Base-by-base conservation (phyloP, 2,888 invertebrate species). In the Lobophora halterata region DNA sequence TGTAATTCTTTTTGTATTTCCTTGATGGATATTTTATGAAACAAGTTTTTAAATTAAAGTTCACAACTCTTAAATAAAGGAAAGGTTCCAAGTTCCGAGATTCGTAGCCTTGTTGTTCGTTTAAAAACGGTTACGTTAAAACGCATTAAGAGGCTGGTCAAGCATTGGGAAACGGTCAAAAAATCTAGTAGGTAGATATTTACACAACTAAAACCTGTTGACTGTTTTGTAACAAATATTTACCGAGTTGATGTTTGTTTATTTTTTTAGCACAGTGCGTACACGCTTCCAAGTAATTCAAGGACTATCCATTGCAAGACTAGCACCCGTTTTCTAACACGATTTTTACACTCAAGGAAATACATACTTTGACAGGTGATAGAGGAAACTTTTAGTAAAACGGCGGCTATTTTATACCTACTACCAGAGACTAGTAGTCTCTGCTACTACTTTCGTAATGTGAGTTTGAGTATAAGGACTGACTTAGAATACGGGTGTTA, bases 121-220 rank as follows among this genome's bases (percentile, higher is more conserved):
- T 26, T 18, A 1, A 23, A 12, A 36, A 29, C 19, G 13, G 32
- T 34, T 29, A 43, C 30, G 27, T 34, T 37, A 9, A 25, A 27
- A 41, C 38, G 9, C 37, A 29, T 38, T 27, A 26, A 31, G 13
- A 36, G 24, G 14, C 29, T 30, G 35, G 30, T 36, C 38, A 45
- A 34, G 27, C 38, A 6, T 50, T 53, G 36, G 11, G 46, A 47
- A 49, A 52, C 43, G 29, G 31, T 35, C 31, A 21, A 31, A 33
- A 25, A 33, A 39, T 39, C 39, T 34, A 33, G 45, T 43, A 37
- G 41, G 45, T 43, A 37, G 41, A 23, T 35, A 42, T 53, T 53
- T 53, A 26, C 42, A 46, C 50, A 50, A 52, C 46, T 34, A 29
- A 40, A 43, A 37, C 44, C 33, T 27, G 29, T 44, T 24, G 20